These are phyloP conservation scores for Eulemur rubriventer DNA, from an alignment of 2,797 vertebrate genomes.

Conservation along the genomic window DNA sequence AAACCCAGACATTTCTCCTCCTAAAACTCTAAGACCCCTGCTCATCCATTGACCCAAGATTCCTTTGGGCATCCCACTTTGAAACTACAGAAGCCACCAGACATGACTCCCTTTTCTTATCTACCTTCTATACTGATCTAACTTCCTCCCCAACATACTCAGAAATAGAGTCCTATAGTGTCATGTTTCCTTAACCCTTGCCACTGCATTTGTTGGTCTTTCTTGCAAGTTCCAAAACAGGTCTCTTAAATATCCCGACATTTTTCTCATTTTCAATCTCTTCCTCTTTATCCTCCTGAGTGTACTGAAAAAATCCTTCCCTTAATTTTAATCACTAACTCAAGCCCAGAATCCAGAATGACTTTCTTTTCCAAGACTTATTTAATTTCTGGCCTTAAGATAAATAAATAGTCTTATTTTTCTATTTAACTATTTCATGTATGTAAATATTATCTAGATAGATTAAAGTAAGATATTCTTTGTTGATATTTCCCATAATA, in stretches of 20 bases:
- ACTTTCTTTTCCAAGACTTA: background rate
- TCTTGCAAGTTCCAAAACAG: background rate
- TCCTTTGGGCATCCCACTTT: background rate
- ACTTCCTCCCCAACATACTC: background rate
- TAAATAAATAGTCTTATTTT: background rate
- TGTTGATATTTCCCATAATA: background rate
- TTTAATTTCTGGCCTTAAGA: conserved; percentile 16
- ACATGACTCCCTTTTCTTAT: background rate
- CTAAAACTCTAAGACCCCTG: background rate
- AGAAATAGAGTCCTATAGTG: background rate
- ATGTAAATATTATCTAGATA: background rate
- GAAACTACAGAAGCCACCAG: background rate
- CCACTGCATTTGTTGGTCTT: background rate
- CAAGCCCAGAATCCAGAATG: conserved; percentile 14
- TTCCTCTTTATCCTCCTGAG: conserved; percentile 57
- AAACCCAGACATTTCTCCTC: conserved; percentile 25
- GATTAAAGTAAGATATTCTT: conserved; percentile 7
- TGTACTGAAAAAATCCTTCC: background rate
- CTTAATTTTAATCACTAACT: conserved; percentile 23
- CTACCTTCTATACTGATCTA: background rate
- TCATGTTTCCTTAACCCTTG: background rate
- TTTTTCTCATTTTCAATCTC: conserved; percentile 59
- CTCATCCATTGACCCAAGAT: background rate
- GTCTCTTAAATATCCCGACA: background rate
- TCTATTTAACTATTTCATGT: background rate